phyloP scores from a whole-genome alignment of 2,797 vertebrate genomes.

The Pangasius djambal region DNA sequence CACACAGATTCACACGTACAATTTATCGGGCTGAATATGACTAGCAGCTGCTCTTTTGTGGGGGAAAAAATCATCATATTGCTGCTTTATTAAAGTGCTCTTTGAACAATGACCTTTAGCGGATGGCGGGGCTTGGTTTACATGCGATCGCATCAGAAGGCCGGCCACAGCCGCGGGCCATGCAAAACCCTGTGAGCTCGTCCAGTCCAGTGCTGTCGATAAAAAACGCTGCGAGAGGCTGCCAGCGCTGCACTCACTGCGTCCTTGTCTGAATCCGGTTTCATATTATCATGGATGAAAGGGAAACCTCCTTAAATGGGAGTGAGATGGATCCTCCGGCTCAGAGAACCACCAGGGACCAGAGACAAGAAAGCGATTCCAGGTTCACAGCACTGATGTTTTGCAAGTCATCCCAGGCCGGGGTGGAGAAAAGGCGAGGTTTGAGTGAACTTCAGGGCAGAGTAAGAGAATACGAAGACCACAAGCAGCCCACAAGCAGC shows the following conservation, averaged over 20 bases:
- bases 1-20: constrained; percentile 7
- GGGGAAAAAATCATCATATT: constrained; percentile 44
- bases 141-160: constrained; percentile 51
- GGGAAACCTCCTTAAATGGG: constrained; percentile 59
- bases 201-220: constrained; percentile 48
- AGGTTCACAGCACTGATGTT: constrained; percentile 53
- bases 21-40: constrained; percentile 8
- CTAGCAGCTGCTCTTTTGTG: constrained; percentile 34
- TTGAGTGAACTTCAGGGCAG: constrained; percentile 16
- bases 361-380: constrained; percentile 57
- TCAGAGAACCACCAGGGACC: constrained; percentile 55
- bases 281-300: constrained; percentile 61
- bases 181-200: constrained; percentile 44
- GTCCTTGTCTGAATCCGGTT: constrained; percentile 57
- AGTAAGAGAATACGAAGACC: constrained; percentile 1
- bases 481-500: constrained; percentile 19
- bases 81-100: constrained; percentile 57
- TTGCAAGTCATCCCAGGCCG: constrained; percentile 58
- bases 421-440: not conserved
- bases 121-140: constrained; percentile 52
- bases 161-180: constrained; percentile 49
- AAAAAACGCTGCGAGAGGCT: constrained; percentile 46
- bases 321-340: constrained; percentile 58
- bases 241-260: constrained; percentile 53
- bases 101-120: constrained; percentile 57